phyloP scores from a whole-genome alignment of 2,888 invertebrate species.

The Strigamia maritima region DNA sequence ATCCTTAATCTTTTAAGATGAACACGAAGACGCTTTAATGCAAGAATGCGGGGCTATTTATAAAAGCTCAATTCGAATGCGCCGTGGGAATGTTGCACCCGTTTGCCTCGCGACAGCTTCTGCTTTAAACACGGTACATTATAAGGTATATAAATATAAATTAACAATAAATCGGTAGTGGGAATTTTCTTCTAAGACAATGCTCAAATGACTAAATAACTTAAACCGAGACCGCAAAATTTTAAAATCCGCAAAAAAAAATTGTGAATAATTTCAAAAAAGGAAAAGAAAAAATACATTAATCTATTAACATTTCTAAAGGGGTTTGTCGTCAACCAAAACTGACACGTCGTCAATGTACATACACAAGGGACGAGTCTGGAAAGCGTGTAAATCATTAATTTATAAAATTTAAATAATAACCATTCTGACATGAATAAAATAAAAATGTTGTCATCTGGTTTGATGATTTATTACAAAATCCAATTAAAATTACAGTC shows the following conservation, averaged over 20 bases:
- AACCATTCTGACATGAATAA: neutral
- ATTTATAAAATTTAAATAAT: slow-evolving; percentile 16
- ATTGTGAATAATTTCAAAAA: neutral
- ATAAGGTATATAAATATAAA: neutral
- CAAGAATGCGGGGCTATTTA: neutral
- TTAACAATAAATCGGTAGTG: neutral
- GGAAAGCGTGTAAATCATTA: neutral
- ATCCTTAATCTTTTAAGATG: slow-evolving; percentile 28
- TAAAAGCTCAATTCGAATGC: neutral
- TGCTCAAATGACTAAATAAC: neutral
- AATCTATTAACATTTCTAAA: neutral
- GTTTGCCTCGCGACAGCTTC: neutral
- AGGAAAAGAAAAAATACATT: neutral
- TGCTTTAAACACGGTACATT: neutral
- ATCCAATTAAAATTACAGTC: too few relatives aligned
- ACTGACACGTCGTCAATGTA: neutral
- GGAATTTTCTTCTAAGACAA: neutral
- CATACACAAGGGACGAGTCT: neutral
- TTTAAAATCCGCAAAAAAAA: neutral
- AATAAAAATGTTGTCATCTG: neutral
- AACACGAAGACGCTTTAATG: slow-evolving; percentile 1
- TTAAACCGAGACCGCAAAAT: neutral
- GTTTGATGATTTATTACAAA: neutral
- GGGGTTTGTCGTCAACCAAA: neutral
- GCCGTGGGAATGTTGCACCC: neutral